Evolutionary conservation across 2,888 invertebrate genomes (phyloP), one percentile per base, ranked within the genome.

Genomic region (Drosophila anomelani): DNA sequence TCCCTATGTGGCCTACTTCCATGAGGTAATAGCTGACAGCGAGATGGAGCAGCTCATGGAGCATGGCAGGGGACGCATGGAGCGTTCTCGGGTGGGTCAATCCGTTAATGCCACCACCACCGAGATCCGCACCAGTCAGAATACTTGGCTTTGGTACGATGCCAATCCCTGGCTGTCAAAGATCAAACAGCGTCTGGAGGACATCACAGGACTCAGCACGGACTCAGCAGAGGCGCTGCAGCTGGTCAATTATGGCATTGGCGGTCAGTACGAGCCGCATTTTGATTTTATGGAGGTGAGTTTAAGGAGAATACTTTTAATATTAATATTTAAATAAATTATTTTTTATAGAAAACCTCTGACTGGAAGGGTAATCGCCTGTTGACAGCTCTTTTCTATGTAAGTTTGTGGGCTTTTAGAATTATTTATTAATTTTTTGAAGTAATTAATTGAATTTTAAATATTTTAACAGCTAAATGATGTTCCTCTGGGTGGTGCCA

Each of bases 221-320:
- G 53, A 58, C 2, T 75, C 66, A 15, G 80, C 75, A 87, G 99
- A 99, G 92, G 97, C 99, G 88, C 93, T 99, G 79, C 99, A 99
- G 93, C 97, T 99, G 60, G 99, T 98, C 79, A 99, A 99, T 93
- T 99, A 99, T 92, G 99, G 99, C n/a, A 96, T 99, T 76, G 99
- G 99, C 9, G 99, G 99, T 0, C 99, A 99, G 92, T 99, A 99
- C 92, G 99, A 98, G 90, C 99, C 99, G n/a, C 99, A 99, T 93
- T 99, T 95, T 93, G 99, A 97, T 91, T 97, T 97, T 43, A 80
- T 80, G 34, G 95, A 96, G 83, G 95, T 70, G 3, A 76, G 44
- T 34, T n/a, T 4, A n/a, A 5, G 51, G 32, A 8, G 2, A 8
- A 2, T 29, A 8, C 7, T 29, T 29, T 29, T 29, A 0, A 29